Conservation (phyloP, 2,888 invertebrate genomes). For the Cryptocheilus praepositus region DNA sequence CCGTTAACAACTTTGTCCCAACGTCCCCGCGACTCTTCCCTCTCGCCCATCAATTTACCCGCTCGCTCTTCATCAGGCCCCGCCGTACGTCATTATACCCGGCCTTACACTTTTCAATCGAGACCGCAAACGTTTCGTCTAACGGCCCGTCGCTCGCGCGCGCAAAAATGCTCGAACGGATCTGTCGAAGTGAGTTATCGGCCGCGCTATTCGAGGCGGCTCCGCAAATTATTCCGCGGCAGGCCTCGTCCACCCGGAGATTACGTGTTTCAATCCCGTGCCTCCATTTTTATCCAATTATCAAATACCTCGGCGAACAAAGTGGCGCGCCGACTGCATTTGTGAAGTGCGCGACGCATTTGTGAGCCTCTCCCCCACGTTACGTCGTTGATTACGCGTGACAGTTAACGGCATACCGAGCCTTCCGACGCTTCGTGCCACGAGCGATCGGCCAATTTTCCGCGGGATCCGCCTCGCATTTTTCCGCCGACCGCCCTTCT, state of each 20-base stretch:
- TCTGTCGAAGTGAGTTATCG: neutral
- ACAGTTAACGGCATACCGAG: constrained; percentile 45
- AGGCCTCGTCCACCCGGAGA: neutral
- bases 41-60: too few species aligned
- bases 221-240: too few species aligned
- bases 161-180: constrained; percentile 1
- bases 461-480: constrained; percentile 19
- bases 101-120: too few species aligned
- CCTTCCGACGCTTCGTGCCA: constrained; percentile 1
- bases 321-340: constrained; percentile 20
- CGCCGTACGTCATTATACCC: too few species aligned
- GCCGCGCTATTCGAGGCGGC: too few species aligned
- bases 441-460: constrained; percentile 39
- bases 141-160: too few species aligned
- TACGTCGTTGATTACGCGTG: constrained; percentile 42
- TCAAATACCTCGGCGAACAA: constrained; percentile 38
- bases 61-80: too few species aligned
- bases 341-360: too few species aligned
- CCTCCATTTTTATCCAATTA: constrained; percentile 49
- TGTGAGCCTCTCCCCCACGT: constrained; percentile 21
- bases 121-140: too few species aligned
- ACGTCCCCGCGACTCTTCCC: too few species aligned
- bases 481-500: neutral
- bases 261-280: too few species aligned
- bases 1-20: too few species aligned